A percentile compares a stretch with the other conserved stretches of the same genome.
phyloP scores from a whole-genome alignment of 1,140 invertebrate species.

The Monochamus saltuarius region DNA sequence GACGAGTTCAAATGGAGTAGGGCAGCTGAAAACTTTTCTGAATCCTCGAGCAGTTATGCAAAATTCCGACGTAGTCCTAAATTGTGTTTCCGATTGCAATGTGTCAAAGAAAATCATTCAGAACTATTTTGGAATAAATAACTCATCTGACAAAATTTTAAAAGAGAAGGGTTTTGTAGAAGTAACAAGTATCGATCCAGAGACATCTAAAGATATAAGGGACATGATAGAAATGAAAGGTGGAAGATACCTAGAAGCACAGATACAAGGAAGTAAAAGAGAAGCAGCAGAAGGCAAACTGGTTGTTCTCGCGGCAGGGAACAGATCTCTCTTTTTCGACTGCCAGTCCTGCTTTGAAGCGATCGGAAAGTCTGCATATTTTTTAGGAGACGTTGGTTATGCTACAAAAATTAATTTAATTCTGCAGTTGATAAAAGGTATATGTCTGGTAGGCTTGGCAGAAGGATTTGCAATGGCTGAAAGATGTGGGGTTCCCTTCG shows the following conservation, averaged over 20 bases:
- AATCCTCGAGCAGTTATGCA: slow-evolving; percentile 90
- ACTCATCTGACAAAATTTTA: slow-evolving; percentile 64
- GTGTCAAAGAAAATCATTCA: slow-evolving; percentile 95
- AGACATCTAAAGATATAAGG: slow-evolving; percentile 89
- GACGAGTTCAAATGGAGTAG: slow-evolving; percentile 29
- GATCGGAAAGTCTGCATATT: slow-evolving; percentile 89
- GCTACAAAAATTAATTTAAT: slow-evolving; percentile 94
- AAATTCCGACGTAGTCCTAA: slow-evolving; percentile 91
- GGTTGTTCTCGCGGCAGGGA: slow-evolving; percentile 85
- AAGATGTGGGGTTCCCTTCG: slow-evolving; percentile 82
- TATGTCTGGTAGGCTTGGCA: slow-evolving; percentile 81
- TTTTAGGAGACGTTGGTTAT: slow-evolving; percentile 87
- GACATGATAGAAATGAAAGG: slow-evolving; percentile 85
- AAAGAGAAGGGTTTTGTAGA: slow-evolving; percentile 89
- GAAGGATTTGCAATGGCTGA: slow-evolving; percentile 93
- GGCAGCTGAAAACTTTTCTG: slow-evolving; percentile 33
- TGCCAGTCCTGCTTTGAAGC: slow-evolving; percentile 90
- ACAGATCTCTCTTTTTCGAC: slow-evolving; percentile 84
- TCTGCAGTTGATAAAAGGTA: slow-evolving; percentile 61
- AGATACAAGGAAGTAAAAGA: slow-evolving; percentile 82
- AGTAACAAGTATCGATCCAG: slow-evolving; percentile 93
- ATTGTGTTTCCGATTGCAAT: slow-evolving; percentile 88
- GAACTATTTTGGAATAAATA: slow-evolving; percentile 90
- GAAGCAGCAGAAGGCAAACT: slow-evolving; percentile 87
- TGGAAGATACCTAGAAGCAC: slow-evolving; percentile 90